Evolutionary conservation across 1,140 invertebrate genomes (phyloP).

Genomic region (Calycopis cecrops): DNA sequence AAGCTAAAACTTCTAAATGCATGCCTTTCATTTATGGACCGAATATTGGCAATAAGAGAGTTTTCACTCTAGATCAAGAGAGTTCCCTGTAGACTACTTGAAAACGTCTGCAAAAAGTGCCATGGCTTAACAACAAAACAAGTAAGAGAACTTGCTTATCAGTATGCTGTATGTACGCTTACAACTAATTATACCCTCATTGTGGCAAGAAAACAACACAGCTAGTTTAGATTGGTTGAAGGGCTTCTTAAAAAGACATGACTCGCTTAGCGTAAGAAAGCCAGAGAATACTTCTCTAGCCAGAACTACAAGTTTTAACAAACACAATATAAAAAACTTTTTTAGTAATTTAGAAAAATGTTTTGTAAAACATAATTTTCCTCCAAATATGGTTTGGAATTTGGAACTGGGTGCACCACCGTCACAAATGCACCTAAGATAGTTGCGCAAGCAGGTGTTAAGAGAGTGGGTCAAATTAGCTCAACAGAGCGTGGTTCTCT

Average conservation of each 20-base stretch:
- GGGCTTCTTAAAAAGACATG: constrained; percentile 23
- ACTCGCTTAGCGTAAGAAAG: constrained; percentile 25
- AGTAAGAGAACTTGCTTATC: constrained; percentile 26
- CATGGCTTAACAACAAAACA: constrained; percentile 24
- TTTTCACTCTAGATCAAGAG: constrained; percentile 26
- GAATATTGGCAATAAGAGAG: constrained; percentile 22
- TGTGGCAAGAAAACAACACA: constrained; percentile 22
- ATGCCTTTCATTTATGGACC: constrained; percentile 24
- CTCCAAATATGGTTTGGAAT: constrained; percentile 20
- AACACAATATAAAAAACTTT: constrained; percentile 16
- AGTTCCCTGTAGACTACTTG: constrained; percentile 21
- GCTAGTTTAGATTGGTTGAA: constrained; percentile 25
- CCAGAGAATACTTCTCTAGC: constrained; percentile 26
- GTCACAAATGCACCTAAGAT: constrained; percentile 15
- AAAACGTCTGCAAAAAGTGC: constrained; percentile 24
- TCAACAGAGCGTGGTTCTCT: constrained; percentile 16
- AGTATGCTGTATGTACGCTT: constrained; percentile 26
- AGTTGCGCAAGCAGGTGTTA: constrained; percentile 16
- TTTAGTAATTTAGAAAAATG: constrained; percentile 23
- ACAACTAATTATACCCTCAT: constrained; percentile 18
- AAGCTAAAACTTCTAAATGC: constrained; percentile 17
- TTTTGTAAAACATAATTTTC: constrained; percentile 15
- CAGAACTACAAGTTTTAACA: constrained; percentile 15
- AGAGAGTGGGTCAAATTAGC: constrained; percentile 14
- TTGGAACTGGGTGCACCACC: constrained; percentile 18